Base-by-base conservation (phyloP, 2,888 invertebrate genomes). In the Apotomis turbidana region DNA sequence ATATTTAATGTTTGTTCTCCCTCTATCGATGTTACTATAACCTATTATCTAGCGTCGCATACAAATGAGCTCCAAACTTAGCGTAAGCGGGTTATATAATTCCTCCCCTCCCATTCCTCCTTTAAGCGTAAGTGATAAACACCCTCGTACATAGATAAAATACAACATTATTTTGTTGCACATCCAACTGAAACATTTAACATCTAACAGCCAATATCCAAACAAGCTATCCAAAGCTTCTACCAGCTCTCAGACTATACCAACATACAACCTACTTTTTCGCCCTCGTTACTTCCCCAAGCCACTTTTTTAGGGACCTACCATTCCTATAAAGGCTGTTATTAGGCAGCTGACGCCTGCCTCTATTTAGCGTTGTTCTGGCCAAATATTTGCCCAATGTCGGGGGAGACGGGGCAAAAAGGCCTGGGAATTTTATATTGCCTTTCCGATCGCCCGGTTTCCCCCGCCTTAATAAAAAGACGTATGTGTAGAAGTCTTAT, bases 301-400 rank as follows among this genome's bases (percentile, higher is more conserved):
- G 41, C 58, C 63, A 13, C 10, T 68, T 68, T 60, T 72, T 68
- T 68, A 68, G 44, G 54, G 54, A 58, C 36, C 68, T 63, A 68
- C 27, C 71, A 68, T 57, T 71, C 55, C 67, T 67, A 70, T 38
- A 63, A 60, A 52, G 51, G 38, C 59, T 36, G 72, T 68, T 68
- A 72, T 68, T 58, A 63, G 63, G 15, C 72, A 68, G 68, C 68
- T 72, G 72, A 54, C 62, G 68, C 68, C 36, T 71, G 52, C 59
- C 49, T 59, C 58, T 66, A 51, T 49, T 68, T 69, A 62, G 58
- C 58, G 36, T 38, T 55, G 60, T 71, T 71, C 41, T 68, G 13
- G 63, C 58, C 58, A 72, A 72, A 72, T 72, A 63, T 68, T 72
- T 68, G 68, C 51, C 44, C 58, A 63, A 44, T 44, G 54, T 58